These are phyloP conservation scores for Pseudococcus viburni DNA, from an alignment of 2,888 invertebrate genomes.

Conservation along the genomic window DNA sequence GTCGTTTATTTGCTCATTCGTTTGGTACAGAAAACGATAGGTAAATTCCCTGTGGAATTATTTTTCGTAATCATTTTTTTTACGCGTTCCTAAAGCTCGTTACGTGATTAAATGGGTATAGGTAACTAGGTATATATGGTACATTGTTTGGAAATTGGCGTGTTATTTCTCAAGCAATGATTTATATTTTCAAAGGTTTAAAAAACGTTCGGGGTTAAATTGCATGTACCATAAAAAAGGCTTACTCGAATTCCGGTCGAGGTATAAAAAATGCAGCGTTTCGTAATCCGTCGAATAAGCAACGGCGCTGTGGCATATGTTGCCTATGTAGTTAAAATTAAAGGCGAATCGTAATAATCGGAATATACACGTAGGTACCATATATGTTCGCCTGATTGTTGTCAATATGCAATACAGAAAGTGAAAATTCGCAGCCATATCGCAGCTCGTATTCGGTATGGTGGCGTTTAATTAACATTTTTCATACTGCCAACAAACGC, in stretches of 20 bases:
- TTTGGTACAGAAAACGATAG: constrained; percentile 37
- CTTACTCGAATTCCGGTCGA: not conserved
- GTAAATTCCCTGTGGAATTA: constrained; percentile 40
- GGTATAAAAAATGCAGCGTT: too few species aligned
- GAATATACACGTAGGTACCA: not conserved
- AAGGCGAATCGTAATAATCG: not conserved
- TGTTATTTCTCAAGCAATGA: constrained; percentile 22
- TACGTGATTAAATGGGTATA: constrained; percentile 36
- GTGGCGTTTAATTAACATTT: constrained; percentile 14
- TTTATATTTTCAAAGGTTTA: constrained; percentile 12
- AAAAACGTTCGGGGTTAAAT: not conserved
- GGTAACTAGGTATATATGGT: not conserved
- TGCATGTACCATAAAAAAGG: not conserved
- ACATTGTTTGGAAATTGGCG: constrained; percentile 8
- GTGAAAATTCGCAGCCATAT: not conserved
- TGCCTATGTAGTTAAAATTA: not conserved
- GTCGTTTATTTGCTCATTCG: constrained; percentile 49
- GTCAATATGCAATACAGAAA: not conserved
- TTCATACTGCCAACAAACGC: not conserved
- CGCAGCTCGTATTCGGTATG: not conserved
- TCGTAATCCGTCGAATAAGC: not conserved
- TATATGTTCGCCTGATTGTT: not conserved
- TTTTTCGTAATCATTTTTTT: constrained; percentile 43
- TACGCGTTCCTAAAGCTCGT: constrained; percentile 40
- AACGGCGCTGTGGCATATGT: not conserved